phyloP scores from a whole-genome alignment of 1,140 invertebrate species.

The Melipona quadrifasciata region DNA sequence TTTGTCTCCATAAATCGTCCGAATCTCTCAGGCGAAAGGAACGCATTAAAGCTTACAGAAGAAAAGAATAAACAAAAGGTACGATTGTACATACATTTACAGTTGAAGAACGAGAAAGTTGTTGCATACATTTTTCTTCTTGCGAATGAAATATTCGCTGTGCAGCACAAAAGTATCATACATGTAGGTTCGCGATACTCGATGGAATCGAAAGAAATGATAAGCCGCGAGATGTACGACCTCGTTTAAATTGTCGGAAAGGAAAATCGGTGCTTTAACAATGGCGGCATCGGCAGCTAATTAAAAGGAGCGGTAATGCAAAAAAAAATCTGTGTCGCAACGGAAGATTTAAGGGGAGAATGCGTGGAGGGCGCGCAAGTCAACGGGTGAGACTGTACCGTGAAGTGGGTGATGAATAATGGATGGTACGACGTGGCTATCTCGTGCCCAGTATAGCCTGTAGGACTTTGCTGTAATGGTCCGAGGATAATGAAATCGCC shows the following conservation, averaged over 20 bases:
- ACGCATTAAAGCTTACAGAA: too few species aligned
- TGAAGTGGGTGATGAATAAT: conserved; percentile 79
- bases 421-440: conserved; percentile 76
- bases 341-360: conserved; percentile 53
- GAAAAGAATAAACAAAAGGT: neutral
- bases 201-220: neutral
- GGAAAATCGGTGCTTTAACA: neutral
- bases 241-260: neutral
- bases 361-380: conserved; percentile 37
- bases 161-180: neutral
- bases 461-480: conserved; percentile 76
- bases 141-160: conserved; percentile 32
- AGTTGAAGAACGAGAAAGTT: neutral
- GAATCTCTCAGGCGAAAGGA: neutral
- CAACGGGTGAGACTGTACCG: conserved; percentile 58
- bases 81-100: neutral
- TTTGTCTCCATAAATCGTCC: neutral
- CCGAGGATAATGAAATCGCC: conserved; percentile 75
- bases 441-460: conserved; percentile 68
- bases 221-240: neutral
- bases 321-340: conserved; percentile 53
- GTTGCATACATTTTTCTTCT: too few species aligned
- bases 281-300: conserved; percentile 42
- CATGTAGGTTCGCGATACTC: neutral
- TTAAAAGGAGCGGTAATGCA: conserved; percentile 43